Evolutionary conservation across 2,113 vertebrate species (phyloP).

Genomic region (Platichthys flesus): DNA sequence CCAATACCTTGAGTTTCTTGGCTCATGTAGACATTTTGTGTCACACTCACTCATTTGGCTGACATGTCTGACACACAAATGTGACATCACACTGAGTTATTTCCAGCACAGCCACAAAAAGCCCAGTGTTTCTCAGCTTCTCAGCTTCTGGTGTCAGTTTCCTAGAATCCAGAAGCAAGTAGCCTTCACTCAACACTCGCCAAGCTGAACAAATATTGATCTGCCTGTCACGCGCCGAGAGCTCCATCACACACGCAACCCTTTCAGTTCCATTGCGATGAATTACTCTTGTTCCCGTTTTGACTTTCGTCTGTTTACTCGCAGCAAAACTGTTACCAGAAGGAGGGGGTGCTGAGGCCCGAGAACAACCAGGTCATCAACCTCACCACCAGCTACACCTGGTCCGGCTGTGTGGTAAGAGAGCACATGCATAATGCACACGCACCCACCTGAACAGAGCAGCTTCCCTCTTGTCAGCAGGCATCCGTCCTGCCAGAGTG

Average conservation of each 20-base stretch:
- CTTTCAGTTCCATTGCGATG: not conserved
- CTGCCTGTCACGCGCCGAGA: slow-evolving; percentile 20
- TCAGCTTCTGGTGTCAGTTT: not conserved
- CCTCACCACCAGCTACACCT: slow-evolving; percentile 91
- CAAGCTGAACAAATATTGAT: not conserved
- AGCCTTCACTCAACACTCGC: not conserved
- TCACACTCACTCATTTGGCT: too few relatives aligned
- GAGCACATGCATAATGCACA: not conserved
- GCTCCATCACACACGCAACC: not conserved
- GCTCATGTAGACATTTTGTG: too few relatives aligned
- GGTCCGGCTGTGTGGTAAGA: slow-evolving; percentile 93
- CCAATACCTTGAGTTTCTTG: too few relatives aligned
- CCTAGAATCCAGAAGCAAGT: slow-evolving; percentile 8
- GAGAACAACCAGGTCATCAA: slow-evolving; percentile 97
- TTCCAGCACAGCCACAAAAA: not conserved
- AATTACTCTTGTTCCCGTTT: not conserved
- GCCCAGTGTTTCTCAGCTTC: not conserved
- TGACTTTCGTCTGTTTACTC: not conserved
- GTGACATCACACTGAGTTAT: not conserved
- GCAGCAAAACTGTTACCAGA: slow-evolving; percentile 89
- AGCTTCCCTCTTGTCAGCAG: not conserved
- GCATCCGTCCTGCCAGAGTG: not conserved
- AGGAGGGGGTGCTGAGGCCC: slow-evolving; percentile 90
- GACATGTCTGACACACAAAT: too few relatives aligned
- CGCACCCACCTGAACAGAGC: not conserved